Evolutionary conservation across 2,113 vertebrate genomes (phyloP), one percentile per base, ranked within the genome.

Genomic region (Leiothrix lutea): DNA sequence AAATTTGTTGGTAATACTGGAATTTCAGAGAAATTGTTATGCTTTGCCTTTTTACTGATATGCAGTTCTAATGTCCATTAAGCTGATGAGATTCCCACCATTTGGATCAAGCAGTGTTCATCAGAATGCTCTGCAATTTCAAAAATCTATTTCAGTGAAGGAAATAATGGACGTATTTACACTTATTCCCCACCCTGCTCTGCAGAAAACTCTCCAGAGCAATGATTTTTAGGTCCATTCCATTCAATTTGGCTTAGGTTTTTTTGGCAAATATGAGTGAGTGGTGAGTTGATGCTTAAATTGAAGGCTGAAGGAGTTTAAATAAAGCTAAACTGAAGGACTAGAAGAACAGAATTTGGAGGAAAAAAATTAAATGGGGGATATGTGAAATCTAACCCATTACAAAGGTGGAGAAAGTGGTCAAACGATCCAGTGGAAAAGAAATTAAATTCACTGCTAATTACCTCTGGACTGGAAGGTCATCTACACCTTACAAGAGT

Each of bases 351-450:
- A 2, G 5, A 24, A 67, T 80, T 75, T 36, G 5, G 15, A 33
- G 25, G 1, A 8, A 10, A 65, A 62, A 24, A 11, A 10, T 26
- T 2, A 20, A 36, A 12, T 9, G 7, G 2, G 4, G 2, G 1
- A 77, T 50, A 36, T 18, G 6, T 51, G 35, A 74, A 81, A 62
- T 54, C 10, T 54, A 80, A 50, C 3, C 8, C 42, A 6, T 71
- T 62, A 25, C 11, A 64, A 75, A 51, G 4, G 16, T 66, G 5
- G 5, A 64, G 3, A 38, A 44, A 67, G 3, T 42, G 2, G 26
- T 35, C 7, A 53, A 74, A 50, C 0, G 5, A 33, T 36, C 7
- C 11, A 0, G 15, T 78, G 86, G 12, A 73, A 77, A 73, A 47
- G 0, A 86, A 61, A 80, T 33, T 4, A 75, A 90, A 86, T 45